Percentiles rank a stretch among this genome's conserved stretches.
phyloP scores from a whole-genome alignment of 2,888 invertebrate species.

The Epistrophella euchroma region DNA sequence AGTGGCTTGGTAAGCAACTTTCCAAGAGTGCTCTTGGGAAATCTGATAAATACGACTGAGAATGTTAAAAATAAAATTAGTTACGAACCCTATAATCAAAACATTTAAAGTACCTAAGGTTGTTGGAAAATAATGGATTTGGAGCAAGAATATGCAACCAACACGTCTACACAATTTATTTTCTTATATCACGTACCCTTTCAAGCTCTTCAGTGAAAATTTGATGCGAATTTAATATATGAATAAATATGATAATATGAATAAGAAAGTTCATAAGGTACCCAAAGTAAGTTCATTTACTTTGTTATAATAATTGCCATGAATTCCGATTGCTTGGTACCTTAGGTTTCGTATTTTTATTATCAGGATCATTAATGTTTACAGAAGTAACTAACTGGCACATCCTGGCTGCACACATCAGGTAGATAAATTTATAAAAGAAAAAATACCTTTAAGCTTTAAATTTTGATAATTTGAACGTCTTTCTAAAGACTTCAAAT shows the following conservation, averaged over 20 bases:
- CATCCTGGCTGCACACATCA: too few relatives aligned
- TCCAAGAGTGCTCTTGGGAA: too few relatives aligned
- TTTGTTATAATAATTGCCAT: not conserved
- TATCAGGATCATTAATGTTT: not conserved
- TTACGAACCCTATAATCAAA: too few relatives aligned
- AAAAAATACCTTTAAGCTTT: too few relatives aligned
- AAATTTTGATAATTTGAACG: too few relatives aligned
- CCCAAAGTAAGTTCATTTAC: not conserved
- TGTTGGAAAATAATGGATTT: not conserved
- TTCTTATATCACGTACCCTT: not conserved
- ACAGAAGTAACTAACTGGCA: too few relatives aligned
- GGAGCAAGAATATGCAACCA: not conserved
- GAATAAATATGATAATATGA: constrained; percentile 12
- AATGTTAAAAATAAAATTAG: too few relatives aligned
- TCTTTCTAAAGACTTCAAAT: too few relatives aligned
- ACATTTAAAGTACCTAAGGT: too few relatives aligned
- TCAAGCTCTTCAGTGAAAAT: constrained; percentile 10
- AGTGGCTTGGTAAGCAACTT: too few relatives aligned
- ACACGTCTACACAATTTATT: not conserved
- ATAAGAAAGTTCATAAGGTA: not conserved
- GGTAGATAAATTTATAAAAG: too few relatives aligned
- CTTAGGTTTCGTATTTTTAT: not conserved
- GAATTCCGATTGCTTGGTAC: not conserved
- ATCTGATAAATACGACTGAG: too few relatives aligned
- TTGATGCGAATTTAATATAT: constrained; percentile 19